phyloP scores from a whole-genome alignment of 2,797 vertebrate genomes.

The Chelmon rostratus region DNA sequence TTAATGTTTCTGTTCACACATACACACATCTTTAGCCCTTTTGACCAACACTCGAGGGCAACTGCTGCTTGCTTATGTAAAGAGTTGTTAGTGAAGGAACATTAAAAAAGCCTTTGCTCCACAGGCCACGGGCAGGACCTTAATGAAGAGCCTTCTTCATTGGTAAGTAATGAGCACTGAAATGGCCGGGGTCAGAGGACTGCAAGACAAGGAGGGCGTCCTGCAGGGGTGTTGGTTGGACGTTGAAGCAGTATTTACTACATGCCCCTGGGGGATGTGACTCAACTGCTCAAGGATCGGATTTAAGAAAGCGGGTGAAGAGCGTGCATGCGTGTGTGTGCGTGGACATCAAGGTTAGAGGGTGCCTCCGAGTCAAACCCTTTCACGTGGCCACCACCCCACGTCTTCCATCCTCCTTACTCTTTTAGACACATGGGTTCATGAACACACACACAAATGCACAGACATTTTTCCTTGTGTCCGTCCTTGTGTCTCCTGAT shows the following conservation, averaged over 20 bases:
- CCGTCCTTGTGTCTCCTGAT: constrained; percentile 77
- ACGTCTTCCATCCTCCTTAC: constrained; percentile 54
- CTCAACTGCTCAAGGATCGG: constrained; percentile 74
- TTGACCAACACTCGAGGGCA: constrained; percentile 73
- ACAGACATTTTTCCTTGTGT: constrained; percentile 63
- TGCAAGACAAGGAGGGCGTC: constrained; percentile 54
- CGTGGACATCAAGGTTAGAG: constrained; percentile 70
- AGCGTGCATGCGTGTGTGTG: constrained; percentile 37
- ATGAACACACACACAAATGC: constrained; percentile 32
- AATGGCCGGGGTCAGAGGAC: constrained; percentile 67
- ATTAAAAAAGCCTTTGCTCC: constrained; percentile 72
- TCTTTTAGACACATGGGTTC: constrained; percentile 60
- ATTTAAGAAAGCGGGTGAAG: constrained; percentile 66
- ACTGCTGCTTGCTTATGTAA: constrained; percentile 73
- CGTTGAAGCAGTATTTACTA: constrained; percentile 71
- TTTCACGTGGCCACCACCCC: constrained; percentile 74
- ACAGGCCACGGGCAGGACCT: constrained; percentile 73
- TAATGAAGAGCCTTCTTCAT: constrained; percentile 80
- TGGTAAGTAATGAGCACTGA: constrained; percentile 80
- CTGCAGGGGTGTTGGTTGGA: constrained; percentile 65
- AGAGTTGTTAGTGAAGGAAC: constrained; percentile 59
- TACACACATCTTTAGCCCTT: constrained; percentile 56
- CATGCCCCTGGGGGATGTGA: constrained; percentile 71
- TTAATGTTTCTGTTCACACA: constrained; percentile 62
- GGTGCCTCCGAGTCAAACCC: constrained; percentile 76